A percentile compares a stretch with the other conserved stretches of the same genome.
Conservation (phyloP, 1,140 invertebrate genomes). For the Drosophila takahashii region DNA sequence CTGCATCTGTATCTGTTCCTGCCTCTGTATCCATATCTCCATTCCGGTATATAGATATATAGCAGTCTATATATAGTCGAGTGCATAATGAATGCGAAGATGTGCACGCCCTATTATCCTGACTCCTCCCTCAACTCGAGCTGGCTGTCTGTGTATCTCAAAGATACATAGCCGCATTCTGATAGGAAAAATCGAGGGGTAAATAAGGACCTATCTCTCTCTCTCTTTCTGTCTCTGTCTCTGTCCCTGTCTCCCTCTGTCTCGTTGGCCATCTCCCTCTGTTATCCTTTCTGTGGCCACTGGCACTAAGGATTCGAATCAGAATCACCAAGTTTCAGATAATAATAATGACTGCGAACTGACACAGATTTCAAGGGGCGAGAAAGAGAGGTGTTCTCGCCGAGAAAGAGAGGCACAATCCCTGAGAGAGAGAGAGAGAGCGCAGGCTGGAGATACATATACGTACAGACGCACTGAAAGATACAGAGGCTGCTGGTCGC, state of each 20-base stretch:
- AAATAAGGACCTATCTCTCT: slow-evolving; percentile 39
- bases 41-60: slow-evolving; percentile 24
- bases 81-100: slow-evolving; percentile 83
- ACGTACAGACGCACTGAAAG: not conserved
- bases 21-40: slow-evolving; percentile 37
- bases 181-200: slow-evolving; percentile 67
- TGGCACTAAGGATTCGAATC: slow-evolving; percentile 58
- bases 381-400: slow-evolving; percentile 19
- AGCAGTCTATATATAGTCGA: slow-evolving; percentile 29
- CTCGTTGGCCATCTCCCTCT: slow-evolving; percentile 14
- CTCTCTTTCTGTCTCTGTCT: not conserved
- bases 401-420: slow-evolving; percentile 10
- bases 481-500: slow-evolving; percentile 12
- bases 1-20: slow-evolving; percentile 24
- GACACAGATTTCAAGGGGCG: slow-evolving; percentile 70
- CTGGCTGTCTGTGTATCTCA: slow-evolving; percentile 61
- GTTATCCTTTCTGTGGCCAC: slow-evolving; percentile 64
- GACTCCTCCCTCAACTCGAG: slow-evolving; percentile 72
- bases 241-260: slow-evolving; percentile 12
- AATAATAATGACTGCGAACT: slow-evolving; percentile 66
- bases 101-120: slow-evolving; percentile 83
- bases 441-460: slow-evolving; percentile 15
- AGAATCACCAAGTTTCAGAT: slow-evolving; percentile 51
- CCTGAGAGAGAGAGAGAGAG: slow-evolving; percentile 23
- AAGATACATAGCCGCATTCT: slow-evolving; percentile 77